These are phyloP conservation scores for Hystrix brachyura DNA, from an alignment of 2,113 vertebrate species.

Conservation along the genomic window DNA sequence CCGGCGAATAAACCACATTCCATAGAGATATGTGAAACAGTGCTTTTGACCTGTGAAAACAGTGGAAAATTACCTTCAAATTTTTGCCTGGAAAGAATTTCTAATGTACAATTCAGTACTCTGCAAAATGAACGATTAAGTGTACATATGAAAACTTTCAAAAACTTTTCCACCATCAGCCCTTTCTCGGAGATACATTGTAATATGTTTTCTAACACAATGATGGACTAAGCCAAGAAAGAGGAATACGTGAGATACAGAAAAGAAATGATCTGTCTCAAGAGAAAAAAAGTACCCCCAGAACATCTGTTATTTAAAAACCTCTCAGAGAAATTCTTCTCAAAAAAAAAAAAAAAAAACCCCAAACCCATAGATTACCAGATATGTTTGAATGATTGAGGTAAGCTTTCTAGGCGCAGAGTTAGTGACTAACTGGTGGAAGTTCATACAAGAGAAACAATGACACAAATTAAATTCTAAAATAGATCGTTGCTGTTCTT, in stretches of 20 bases:
- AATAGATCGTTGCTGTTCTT: not conserved
- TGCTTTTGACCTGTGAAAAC: not conserved
- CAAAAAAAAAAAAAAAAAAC: not conserved
- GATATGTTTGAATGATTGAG: not conserved
- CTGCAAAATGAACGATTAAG: not conserved
- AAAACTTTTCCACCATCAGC: not conserved
- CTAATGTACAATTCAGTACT: not conserved
- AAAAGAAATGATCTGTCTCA: not conserved
- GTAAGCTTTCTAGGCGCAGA: not conserved
- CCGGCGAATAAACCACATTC: not conserved
- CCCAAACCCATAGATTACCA: not conserved
- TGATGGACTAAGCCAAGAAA: not conserved
- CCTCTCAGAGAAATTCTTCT: not conserved
- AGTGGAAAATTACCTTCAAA: not conserved
- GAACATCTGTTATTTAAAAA: not conserved
- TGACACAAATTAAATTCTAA: not conserved
- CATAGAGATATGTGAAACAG: not conserved
- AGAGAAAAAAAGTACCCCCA: not conserved
- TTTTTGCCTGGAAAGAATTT: not conserved
- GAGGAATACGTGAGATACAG: not conserved
- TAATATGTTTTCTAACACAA: not conserved
- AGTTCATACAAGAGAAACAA: not conserved
- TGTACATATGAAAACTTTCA: not conserved
- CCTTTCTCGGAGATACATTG: not conserved
- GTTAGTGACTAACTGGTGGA: not conserved